These are phyloP conservation scores for Esox niger DNA, from an alignment of 2,113 vertebrate genomes.

Conservation along the genomic window DNA sequence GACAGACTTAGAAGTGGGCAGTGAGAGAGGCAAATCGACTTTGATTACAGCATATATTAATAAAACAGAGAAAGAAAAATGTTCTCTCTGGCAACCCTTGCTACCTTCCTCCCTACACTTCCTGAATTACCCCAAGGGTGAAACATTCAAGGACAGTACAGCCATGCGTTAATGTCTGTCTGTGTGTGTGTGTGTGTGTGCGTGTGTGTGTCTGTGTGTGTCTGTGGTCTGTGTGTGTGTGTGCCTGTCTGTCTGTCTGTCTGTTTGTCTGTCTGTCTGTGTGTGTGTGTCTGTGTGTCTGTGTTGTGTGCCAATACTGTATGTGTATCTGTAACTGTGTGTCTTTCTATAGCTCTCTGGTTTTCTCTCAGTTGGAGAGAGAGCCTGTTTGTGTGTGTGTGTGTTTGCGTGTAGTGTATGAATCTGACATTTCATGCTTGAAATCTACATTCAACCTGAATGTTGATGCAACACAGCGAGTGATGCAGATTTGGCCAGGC, in stretches of 20 bases:
- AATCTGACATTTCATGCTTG: conserved; percentile 8
- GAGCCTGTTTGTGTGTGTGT: conserved; percentile 15
- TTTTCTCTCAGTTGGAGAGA: too few relatives aligned
- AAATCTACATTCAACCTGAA: conserved; percentile 16
- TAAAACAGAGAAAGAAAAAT: conserved; percentile 52
- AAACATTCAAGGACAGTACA: conserved; percentile 46
- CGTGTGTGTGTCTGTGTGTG: neutral
- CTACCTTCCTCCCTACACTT: conserved; percentile 43
- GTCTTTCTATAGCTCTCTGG: neutral
- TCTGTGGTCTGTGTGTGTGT: neutral
- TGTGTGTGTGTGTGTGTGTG: neutral
- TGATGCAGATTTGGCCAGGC: conserved; percentile 43
- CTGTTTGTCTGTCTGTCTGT: conserved; percentile 12
- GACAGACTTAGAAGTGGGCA: conserved; percentile 35
- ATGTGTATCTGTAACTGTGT: neutral
- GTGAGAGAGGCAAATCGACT: conserved; percentile 6
- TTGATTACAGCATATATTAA: conserved; percentile 35
- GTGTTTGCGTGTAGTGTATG: neutral
- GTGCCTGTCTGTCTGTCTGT: neutral
- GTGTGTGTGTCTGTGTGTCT: neutral
- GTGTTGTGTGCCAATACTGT: neutral
- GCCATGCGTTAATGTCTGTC: conserved; percentile 13
- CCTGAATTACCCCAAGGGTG: conserved; percentile 43
- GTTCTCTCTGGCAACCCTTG: conserved; percentile 35
- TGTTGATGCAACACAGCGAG: conserved; percentile 18